Evolutionary conservation across 1,140 invertebrate genomes (phyloP), one percentile per base, ranked within the genome.

Genomic region (Lethocerus indicus): DNA sequence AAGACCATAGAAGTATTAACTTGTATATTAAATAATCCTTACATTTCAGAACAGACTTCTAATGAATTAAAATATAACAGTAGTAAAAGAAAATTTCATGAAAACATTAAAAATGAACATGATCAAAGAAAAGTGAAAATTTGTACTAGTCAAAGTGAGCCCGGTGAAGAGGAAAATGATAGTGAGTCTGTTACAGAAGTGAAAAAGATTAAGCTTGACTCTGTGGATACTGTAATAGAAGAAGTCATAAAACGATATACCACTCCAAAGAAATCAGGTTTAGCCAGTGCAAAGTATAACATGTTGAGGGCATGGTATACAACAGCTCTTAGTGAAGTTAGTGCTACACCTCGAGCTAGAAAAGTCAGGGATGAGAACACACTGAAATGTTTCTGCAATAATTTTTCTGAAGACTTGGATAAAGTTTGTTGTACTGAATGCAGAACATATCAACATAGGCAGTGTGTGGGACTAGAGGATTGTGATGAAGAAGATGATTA

Each of bases 1-100:
- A 87, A 87, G 67, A 87, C 84, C 0, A 75, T 87, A 3, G 83
- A 87, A 65, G 72, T 86, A 20, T 58, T 87, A 12, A 72, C 79
- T 14, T 72, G 76, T 48, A 71, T 87, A 54, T 59, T 86, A 37
- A 58, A 67, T 2, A 70, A 85, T 65, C 71, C 71, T 12, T 47
- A 23, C 18, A 26, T 24, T 40, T 57, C 23, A 52, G 14, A 43
- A 20, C 3, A 3, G 12, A 23, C 9, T 23, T 7, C 7, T 4
- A 18, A 9, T 12, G 26, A 43, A 43, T 6, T 20, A 9, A 40
- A 18, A 18, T 6, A 18, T 9, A 12, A 20, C 21, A 18, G 7
- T 6, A 40, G 21, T 9, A 18, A 40, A 9, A 18, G 7, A 40
- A 6, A 40, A 9, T 16, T 6, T 9, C 6, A 18, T 16, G 7